phyloP scores from a whole-genome alignment of 2,888 invertebrate genomes.

The Cerastis rubricosa region DNA sequence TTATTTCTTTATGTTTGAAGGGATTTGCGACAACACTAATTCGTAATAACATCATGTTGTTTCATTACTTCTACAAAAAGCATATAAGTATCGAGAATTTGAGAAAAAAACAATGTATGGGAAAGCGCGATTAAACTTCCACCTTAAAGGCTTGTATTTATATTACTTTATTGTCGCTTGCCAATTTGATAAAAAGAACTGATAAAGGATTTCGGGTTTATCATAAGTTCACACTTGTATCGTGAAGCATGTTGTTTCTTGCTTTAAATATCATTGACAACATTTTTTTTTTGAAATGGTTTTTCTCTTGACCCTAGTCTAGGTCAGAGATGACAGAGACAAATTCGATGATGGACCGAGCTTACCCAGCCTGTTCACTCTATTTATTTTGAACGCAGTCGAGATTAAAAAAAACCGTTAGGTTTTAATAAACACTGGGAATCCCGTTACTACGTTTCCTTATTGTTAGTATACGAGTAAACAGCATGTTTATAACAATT shows the following conservation, averaged over 20 bases:
- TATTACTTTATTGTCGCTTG: not conserved
- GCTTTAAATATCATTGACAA: not conserved
- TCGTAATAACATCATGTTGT: no score
- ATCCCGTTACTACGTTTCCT: conserved; percentile 23
- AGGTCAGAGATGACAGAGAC: no score
- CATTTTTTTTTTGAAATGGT: not conserved
- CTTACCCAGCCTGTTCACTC: no score
- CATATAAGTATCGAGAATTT: no score
- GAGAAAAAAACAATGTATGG: no score
- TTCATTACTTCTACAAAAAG: no score
- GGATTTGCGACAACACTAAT: no score
- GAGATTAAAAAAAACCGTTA: conserved; percentile 27
- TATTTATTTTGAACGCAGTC: conserved; percentile 12
- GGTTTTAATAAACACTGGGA: conserved; percentile 21
- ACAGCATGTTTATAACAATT: not conserved
- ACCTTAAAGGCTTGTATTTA: not conserved
- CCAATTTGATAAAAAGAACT: conserved; percentile 5
- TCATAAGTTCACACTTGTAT: conserved; percentile 13
- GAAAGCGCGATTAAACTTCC: no score
- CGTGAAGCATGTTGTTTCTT: not conserved
- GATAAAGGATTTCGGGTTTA: conserved; percentile 24
- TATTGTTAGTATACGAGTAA: not conserved
- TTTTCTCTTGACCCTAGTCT: no score
- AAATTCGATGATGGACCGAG: no score
- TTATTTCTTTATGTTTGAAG: no score